Base-by-base conservation (phyloP, 2,888 invertebrate genomes). In the Antheraea yamamai region DNA sequence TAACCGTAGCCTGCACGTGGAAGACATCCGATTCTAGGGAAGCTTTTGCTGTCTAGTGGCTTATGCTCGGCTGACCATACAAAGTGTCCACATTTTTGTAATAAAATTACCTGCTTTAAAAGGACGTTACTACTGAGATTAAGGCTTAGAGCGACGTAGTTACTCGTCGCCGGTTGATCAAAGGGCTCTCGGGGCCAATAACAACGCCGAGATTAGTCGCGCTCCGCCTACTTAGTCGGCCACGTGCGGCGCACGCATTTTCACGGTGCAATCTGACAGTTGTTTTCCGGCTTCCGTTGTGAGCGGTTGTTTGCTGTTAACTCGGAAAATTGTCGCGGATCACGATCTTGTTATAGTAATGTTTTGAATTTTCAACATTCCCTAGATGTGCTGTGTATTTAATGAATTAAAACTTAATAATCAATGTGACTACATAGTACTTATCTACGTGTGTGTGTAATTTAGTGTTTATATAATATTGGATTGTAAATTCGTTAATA, bases 21-120 rank as follows among this genome's bases (percentile, higher is more conserved):
- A 85, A 87, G 89, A 87, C 84, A 87, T 84, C 83, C 84, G 80
- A 77, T 77, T 79, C 26, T 76, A 75, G 74, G 78, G 80, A 47
- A 77, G 23, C 26, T 66, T 74, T 66, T 51, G 52, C 70, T 72
- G 76, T 77, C 87, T 81, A 84, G 83, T 85, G 82, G 79, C 85
- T 87, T 84, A 88, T 88, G 89, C 89, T 89, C 89, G 89, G 89
- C 89, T 92, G 90, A 89, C 90, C 91, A 89, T 90, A 90, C 92
- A 93, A 91, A 90, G 89, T 91, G 90, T 90, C 84, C 87, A 90
- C 90, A 90, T 92, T 93, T 93, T 94, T 93, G 89, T 92, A 94
- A 94, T 93, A 91, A 94, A 92, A 94, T 94, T 94, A 94, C 94
- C 92, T 93, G 93, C 94, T 94, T 94, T 94, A 93, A 94, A 94